A percentile compares a stretch with the other conserved stretches of the same genome.
phyloP scores from a whole-genome alignment of 1,140 invertebrate species.

The Thalassaphorura encarpata region DNA sequence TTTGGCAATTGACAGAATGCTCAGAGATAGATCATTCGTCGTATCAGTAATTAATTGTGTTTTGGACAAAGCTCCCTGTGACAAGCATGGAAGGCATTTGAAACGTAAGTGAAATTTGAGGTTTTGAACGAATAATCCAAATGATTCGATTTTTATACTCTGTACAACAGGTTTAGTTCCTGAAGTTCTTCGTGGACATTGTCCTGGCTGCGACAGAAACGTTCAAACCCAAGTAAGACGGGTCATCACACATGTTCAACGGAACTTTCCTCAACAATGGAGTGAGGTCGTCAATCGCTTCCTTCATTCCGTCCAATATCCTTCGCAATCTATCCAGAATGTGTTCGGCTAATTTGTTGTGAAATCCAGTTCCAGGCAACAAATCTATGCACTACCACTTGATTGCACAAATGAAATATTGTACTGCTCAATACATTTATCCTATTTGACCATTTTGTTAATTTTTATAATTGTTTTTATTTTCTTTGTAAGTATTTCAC shows the following conservation, averaged over 20 bases:
- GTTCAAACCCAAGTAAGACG: slow-evolving; percentile 26
- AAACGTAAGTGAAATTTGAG: slow-evolving; percentile 23
- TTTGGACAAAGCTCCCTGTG: slow-evolving; percentile 32
- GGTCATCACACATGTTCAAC: slow-evolving; percentile 32
- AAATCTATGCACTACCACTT: too few relatives aligned
- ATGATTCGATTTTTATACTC: not conserved
- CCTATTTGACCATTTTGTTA: too few relatives aligned
- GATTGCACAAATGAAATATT: too few relatives aligned
- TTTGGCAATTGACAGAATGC: slow-evolving; percentile 30
- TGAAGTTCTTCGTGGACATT: slow-evolving; percentile 31
- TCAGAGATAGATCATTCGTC: slow-evolving; percentile 32
- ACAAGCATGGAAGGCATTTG: slow-evolving; percentile 25
- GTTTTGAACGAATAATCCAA: not conserved
- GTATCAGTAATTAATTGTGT: slow-evolving; percentile 32
- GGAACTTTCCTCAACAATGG: slow-evolving; percentile 32
- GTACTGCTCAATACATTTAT: too few relatives aligned
- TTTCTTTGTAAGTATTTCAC: too few relatives aligned
- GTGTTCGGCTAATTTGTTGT: slow-evolving; percentile 27
- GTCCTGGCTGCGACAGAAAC: slow-evolving; percentile 29
- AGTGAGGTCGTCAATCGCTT: slow-evolving; percentile 29
- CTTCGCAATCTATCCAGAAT: slow-evolving; percentile 19
- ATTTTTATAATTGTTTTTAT: too few relatives aligned
- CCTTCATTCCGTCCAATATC: slow-evolving; percentile 17
- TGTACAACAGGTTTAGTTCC: slow-evolving; percentile 27
- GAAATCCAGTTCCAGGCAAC: too few relatives aligned